phyloP scores from a whole-genome alignment of 2,888 invertebrate genomes.

The Heliconius ethilla region DNA sequence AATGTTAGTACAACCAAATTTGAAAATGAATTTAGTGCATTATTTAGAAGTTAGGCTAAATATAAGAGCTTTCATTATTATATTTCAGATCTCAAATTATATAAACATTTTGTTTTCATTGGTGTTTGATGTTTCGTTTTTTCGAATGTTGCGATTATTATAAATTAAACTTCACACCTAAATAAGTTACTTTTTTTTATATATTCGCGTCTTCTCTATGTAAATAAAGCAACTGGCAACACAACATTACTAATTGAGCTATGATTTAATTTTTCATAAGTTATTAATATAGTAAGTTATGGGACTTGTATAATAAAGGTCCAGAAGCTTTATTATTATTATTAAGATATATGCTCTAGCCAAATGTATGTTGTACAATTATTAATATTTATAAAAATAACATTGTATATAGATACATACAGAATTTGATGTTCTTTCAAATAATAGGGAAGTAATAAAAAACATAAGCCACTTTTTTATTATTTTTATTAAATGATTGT shows the following conservation, averaged over 20 bases:
- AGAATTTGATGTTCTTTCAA: background rate
- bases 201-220: background rate
- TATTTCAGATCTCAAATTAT: constrained; percentile 25
- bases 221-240: background rate
- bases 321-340: constrained; percentile 51
- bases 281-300: background rate
- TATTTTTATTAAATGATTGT: constrained; percentile 2
- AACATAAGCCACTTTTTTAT: background rate
- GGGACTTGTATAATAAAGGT: constrained; percentile 11
- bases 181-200: background rate
- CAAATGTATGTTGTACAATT: background rate
- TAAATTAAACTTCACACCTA: background rate
- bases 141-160: background rate
- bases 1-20: constrained; percentile 18
- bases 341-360: constrained; percentile 37
- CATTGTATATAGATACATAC: background rate
- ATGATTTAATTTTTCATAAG: constrained; percentile 13
- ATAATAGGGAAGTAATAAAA: background rate
- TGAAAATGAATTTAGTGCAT: constrained; percentile 1
- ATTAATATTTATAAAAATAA: background rate
- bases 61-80: constrained; percentile 9
- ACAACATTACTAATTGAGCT: constrained; percentile 4
- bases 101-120: constrained; percentile 16
- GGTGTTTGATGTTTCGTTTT: background rate
- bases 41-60: background rate